Conservation (phyloP, 2,888 invertebrate species). For the Oscheius sp. region DNA sequence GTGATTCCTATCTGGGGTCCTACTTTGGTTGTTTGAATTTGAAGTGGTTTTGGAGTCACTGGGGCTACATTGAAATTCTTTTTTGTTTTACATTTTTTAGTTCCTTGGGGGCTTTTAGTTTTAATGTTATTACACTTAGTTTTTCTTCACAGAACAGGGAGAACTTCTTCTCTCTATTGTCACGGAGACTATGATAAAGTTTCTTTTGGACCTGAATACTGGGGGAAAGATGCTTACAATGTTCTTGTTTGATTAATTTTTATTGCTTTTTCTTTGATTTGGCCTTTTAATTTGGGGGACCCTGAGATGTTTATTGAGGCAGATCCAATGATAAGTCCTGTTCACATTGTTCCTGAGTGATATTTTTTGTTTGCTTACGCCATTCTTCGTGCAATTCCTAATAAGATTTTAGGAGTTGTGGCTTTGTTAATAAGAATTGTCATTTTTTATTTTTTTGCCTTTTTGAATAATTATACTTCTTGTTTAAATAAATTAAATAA, state of each 20-base stretch:
- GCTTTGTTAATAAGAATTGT: slow-evolving; percentile 75
- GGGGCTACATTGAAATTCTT: slow-evolving; percentile 84
- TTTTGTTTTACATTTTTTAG: slow-evolving; percentile 82
- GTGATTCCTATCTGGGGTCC: slow-evolving; percentile 62
- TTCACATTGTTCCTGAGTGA: slow-evolving; percentile 87
- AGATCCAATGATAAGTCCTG: slow-evolving; percentile 81
- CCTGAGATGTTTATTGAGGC: slow-evolving; percentile 83
- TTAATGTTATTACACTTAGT: slow-evolving; percentile 66
- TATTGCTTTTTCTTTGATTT: slow-evolving; percentile 77
- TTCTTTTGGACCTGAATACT: slow-evolving; percentile 62
- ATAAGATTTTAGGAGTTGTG: slow-evolving; percentile 84
- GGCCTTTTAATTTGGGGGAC: slow-evolving; percentile 77
- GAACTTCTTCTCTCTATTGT: slow-evolving; percentile 61
- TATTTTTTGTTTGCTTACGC: slow-evolving; percentile 87
- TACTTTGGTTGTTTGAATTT: slow-evolving; percentile 79
- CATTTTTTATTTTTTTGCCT: slow-evolving; percentile 62
- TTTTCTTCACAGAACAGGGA: slow-evolving; percentile 72
- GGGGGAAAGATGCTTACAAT: slow-evolving; percentile 68
- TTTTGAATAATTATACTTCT: slow-evolving; percentile 62
- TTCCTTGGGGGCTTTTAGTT: slow-evolving; percentile 80
- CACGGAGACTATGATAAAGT: slow-evolving; percentile 67
- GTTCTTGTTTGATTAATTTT: slow-evolving; percentile 78
- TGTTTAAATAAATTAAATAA: slow-evolving; percentile 58
- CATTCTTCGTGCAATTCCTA: slow-evolving; percentile 84
- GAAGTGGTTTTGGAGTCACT: slow-evolving; percentile 83